phyloP scores from a whole-genome alignment of 2,888 invertebrate genomes.

The Euzetes globulus region DNA sequence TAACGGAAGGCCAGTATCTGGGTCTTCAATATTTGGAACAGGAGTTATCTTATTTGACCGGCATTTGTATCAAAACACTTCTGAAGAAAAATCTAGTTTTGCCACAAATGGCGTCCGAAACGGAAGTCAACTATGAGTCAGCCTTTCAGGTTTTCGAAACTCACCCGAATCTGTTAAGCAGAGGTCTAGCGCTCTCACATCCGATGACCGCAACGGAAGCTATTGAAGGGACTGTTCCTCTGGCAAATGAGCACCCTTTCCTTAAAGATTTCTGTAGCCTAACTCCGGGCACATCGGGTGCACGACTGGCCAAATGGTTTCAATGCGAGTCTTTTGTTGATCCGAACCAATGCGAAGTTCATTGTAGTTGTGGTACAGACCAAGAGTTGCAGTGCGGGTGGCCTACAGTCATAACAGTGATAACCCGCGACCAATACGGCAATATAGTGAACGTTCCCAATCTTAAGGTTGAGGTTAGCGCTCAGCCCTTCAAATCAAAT shows the following conservation, averaged over 20 bases:
- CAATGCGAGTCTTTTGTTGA: constrained; percentile 88
- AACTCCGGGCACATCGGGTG: constrained; percentile 75
- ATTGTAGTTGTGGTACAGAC: constrained; percentile 55
- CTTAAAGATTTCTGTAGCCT: constrained; percentile 85
- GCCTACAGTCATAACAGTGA: constrained; percentile 71
- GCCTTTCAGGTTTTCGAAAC: constrained; percentile 44
- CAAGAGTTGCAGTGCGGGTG: constrained; percentile 63
- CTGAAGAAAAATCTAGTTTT: constrained; percentile 71
- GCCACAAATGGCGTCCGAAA: constrained; percentile 49
- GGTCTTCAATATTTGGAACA: constrained; percentile 71
- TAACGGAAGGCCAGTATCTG: constrained; percentile 34
- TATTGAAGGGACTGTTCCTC: constrained; percentile 75
- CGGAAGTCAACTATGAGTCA: constrained; percentile 18
- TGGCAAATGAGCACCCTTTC: constrained; percentile 85
- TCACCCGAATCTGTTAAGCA: constrained; percentile 69
- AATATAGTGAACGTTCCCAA: constrained; percentile 72
- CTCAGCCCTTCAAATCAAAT: constrained; percentile 40
- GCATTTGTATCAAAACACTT: constrained; percentile 80
- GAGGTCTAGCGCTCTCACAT: constrained; percentile 79
- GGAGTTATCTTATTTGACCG: constrained; percentile 80
- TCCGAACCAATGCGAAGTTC: constrained; percentile 74
- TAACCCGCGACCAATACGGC: constrained; percentile 84
- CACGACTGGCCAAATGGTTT: constrained; percentile 85
- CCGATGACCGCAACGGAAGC: constrained; percentile 82
- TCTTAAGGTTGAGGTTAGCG: constrained; percentile 59